Conservation (phyloP, 2,113 vertebrate genomes). For the Lophura nycthemera region DNA sequence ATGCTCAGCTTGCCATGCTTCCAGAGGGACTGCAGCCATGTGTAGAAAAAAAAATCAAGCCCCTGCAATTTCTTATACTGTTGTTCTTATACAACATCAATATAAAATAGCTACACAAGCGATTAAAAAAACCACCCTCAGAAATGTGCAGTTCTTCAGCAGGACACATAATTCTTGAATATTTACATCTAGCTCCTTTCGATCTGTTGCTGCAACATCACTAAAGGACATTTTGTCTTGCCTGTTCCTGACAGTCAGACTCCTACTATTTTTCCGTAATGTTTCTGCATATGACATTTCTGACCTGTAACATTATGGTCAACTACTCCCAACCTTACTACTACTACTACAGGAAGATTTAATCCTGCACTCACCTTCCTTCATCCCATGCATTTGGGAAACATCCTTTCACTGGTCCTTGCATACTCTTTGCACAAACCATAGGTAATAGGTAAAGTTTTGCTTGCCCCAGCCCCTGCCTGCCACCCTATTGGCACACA, state of each 20-base stretch:
- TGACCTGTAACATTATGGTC: background rate
- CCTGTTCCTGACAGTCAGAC: background rate
- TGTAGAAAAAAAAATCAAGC: accelerated
- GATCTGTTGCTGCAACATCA: background rate
- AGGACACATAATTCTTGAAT: accelerated
- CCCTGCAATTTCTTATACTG: background rate
- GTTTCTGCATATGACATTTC: background rate
- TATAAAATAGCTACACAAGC: accelerated
- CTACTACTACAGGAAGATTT: no score
- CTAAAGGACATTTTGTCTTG: background rate
- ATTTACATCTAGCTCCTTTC: background rate
- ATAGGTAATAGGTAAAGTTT: background rate
- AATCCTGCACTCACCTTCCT: background rate
- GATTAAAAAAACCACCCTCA: background rate
- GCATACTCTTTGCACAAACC: background rate
- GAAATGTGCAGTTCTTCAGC: accelerated
- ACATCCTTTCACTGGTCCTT: background rate
- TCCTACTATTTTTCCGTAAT: background rate
- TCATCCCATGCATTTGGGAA: background rate
- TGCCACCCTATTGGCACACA: background rate
- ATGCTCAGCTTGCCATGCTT: background rate
- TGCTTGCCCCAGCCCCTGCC: background rate
- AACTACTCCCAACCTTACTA: background rate
- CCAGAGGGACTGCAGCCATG: background rate
- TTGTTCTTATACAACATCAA: background rate